Evolutionary conservation across 1,140 invertebrate species (phyloP).

Genomic region (Drosophila cardini): DNA sequence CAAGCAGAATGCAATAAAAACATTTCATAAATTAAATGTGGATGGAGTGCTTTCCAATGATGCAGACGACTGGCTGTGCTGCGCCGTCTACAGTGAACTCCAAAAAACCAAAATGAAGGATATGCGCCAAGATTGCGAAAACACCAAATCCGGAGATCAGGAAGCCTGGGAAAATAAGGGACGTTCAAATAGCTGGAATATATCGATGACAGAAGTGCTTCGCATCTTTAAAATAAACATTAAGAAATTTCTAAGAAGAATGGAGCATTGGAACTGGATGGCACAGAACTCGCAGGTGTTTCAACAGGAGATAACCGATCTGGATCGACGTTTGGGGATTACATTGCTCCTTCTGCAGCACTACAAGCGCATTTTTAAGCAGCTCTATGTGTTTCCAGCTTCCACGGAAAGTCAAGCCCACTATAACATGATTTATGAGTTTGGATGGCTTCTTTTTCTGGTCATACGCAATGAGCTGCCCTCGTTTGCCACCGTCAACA

Average conservation of each 20-base stretch:
- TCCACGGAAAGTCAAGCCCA: slow-evolving; percentile 21
- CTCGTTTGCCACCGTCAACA: slow-evolving; percentile 91
- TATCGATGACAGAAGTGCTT: slow-evolving; percentile 87
- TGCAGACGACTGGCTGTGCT: slow-evolving; percentile 63
- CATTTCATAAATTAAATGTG: slow-evolving; percentile 38
- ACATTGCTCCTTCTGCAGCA: slow-evolving; percentile 97
- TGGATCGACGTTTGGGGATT: slow-evolving; percentile 96
- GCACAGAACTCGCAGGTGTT: slow-evolving; percentile 93
- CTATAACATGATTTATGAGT: slow-evolving; percentile 90
- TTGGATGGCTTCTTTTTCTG: slow-evolving; percentile 96
- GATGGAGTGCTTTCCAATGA: slow-evolving; percentile 50
- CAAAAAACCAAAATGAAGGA: slow-evolving; percentile 59
- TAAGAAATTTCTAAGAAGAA: slow-evolving; percentile 97
- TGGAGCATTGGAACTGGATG: slow-evolving; percentile 98
- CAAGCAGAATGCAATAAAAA: slow-evolving; percentile 38
- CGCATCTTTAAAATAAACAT: slow-evolving; percentile 94
- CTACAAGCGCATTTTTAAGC: slow-evolving; percentile 94
- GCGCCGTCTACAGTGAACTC: slow-evolving; percentile 59
- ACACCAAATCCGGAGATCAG: background rate
- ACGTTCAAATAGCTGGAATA: slow-evolving; percentile 54
- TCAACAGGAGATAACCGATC: slow-evolving; percentile 91
- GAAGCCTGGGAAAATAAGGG: slow-evolving; percentile 19
- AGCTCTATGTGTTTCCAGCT: slow-evolving; percentile 89
- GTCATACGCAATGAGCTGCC: slow-evolving; percentile 93
- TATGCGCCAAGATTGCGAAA: slow-evolving; percentile 25